Evolutionary conservation across 1,140 invertebrate genomes (phyloP).

Genomic region (Aphis gossypii): DNA sequence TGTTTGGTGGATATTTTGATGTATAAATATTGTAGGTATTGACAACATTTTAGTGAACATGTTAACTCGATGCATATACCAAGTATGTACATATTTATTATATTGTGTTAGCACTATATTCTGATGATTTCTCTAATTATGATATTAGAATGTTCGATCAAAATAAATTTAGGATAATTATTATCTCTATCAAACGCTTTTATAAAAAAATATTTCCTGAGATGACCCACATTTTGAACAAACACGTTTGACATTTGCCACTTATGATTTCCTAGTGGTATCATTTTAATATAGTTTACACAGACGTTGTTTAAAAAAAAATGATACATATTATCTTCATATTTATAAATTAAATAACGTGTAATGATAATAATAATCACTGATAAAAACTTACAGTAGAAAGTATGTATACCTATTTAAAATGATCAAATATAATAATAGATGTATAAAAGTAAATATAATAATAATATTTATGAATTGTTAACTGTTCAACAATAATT

Average conservation of each 20-base stretch:
- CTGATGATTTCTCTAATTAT: neutral
- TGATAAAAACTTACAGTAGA: too few species aligned
- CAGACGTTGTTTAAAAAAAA: too few species aligned
- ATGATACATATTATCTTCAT: too few species aligned
- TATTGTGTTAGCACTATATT: neutral
- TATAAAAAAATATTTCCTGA: neutral
- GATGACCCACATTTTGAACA: neutral
- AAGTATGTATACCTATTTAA: too few species aligned
- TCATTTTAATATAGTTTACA: too few species aligned
- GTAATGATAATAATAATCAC: too few species aligned
- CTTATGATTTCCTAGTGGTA: too few species aligned
- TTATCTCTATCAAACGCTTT: neutral
- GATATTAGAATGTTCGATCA: neutral
- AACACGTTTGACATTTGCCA: neutral
- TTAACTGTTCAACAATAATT: neutral
- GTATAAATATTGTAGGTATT: neutral
- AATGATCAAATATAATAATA: too few species aligned
- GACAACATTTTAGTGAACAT: neutral
- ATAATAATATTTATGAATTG: neutral
- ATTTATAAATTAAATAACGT: too few species aligned
- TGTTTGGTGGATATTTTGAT: too few species aligned
- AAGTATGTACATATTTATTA: neutral
- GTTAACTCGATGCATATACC: neutral
- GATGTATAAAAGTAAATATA: too few species aligned
- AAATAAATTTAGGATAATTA: neutral